phyloP scores from a whole-genome alignment of 2,113 vertebrate genomes.

The Paratilapia polleni region DNA sequence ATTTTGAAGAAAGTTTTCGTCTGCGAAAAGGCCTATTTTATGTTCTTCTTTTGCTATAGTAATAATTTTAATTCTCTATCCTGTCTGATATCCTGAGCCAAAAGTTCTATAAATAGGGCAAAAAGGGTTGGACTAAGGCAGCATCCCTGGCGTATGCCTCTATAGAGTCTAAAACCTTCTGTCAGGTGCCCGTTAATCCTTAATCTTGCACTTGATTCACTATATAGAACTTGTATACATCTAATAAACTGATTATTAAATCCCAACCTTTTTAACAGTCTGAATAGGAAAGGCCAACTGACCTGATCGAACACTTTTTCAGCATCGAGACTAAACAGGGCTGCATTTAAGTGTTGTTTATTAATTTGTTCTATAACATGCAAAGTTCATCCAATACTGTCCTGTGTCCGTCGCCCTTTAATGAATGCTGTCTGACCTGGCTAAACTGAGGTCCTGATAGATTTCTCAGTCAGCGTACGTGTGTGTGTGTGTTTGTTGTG shows the following conservation, averaged over 20 bases:
- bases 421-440: not conserved
- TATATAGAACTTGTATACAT: not conserved
- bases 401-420: not conserved
- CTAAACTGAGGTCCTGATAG: no score
- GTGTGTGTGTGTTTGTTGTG: no score
- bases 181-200: not conserved
- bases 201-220: not conserved
- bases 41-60: not conserved
- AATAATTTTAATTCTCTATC: not conserved
- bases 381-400: not conserved
- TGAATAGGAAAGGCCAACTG: not conserved
- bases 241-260: not conserved
- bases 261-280: not conserved
- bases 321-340: not conserved
- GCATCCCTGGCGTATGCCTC: not conserved
- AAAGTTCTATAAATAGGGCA: not conserved
- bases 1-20: not conserved
- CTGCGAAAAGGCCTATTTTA: not conserved
- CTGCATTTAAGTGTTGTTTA: not conserved
- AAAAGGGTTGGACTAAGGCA: not conserved
- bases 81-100: not conserved
- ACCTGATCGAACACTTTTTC: not conserved
- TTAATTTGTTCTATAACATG: not conserved
- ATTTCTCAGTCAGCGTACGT: no score
- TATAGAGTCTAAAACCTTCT: not conserved